A percentile compares a stretch with the other conserved stretches of the same genome.
Conservation (phyloP, 2,797 vertebrate genomes). For the Pogoniulus pusillus region DNA sequence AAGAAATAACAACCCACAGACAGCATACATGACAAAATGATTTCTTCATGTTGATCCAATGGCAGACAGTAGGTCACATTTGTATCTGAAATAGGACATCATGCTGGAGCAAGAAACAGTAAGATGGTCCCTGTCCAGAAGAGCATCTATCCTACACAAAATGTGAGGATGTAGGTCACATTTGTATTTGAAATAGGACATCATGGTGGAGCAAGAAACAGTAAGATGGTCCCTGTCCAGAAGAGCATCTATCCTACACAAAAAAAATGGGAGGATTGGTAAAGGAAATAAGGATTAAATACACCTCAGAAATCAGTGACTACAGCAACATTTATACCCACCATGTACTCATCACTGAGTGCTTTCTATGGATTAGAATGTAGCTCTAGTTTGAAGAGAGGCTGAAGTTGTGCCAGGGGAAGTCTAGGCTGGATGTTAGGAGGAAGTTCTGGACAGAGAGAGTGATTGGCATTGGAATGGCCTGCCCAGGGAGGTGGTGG, state of each 20-base stretch:
- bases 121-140: neutral
- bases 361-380: neutral
- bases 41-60: neutral
- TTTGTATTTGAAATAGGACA: neutral
- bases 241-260: neutral
- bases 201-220: neutral
- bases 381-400: neutral
- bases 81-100: neutral
- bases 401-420: too few relatives aligned
- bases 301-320: neutral
- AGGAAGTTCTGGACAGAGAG: too few relatives aligned
- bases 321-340: neutral
- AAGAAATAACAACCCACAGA: neutral
- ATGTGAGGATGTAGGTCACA: neutral
- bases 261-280: neutral
- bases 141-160: neutral
- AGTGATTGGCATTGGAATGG: too few relatives aligned
- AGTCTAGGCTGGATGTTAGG: too few relatives aligned
- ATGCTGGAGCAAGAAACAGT: neutral
- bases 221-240: neutral
- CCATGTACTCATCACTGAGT: neutral
- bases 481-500: too few relatives aligned
- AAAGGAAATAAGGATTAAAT: neutral
- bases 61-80: neutral
- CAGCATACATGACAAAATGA: neutral